Percentiles rank a stretch among this genome's conserved stretches.
Evolutionary conservation across 2,888 invertebrate genomes (phyloP).

Genomic region (Eupithecia inturbata): DNA sequence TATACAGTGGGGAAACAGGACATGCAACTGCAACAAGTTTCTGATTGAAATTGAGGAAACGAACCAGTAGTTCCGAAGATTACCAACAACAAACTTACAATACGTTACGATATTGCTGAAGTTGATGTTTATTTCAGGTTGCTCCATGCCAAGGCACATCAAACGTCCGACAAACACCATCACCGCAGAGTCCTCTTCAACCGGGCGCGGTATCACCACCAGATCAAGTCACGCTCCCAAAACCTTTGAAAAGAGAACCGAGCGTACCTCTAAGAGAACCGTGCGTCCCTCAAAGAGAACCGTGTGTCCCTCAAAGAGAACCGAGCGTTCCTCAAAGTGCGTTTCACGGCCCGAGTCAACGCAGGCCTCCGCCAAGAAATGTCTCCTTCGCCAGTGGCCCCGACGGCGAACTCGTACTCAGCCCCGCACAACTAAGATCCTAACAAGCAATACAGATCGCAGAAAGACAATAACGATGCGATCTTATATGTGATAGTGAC

Average conservation of each 20-base stretch:
- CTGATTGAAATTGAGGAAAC: not conserved
- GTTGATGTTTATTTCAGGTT: conserved; percentile 36
- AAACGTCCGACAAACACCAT: conserved; percentile 50
- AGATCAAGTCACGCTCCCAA: conserved; percentile 14
- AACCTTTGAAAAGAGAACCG: not conserved
- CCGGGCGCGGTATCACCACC: conserved; percentile 43
- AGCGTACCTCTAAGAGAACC: not conserved
- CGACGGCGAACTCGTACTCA: conserved; percentile 85
- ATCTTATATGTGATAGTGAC: conserved; percentile 65
- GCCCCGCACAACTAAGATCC: conserved; percentile 86
- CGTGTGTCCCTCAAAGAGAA: conserved; percentile 43
- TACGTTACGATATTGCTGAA: not conserved
- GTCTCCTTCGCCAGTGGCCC: conserved; percentile 80
- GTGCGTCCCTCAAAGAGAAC: not conserved
- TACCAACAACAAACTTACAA: not conserved
- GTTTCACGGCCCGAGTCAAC: conserved; percentile 45
- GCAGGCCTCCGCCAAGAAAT: conserved; percentile 74
- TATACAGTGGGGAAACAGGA: not conserved
- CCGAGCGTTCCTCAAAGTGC: conserved; percentile 44
- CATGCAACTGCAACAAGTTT: not conserved
- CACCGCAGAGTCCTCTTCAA: conserved; percentile 55
- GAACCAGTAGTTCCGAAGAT: not conserved
- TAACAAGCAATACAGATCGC: conserved; percentile 76
- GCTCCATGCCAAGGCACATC: conserved; percentile 50
- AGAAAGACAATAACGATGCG: conserved; percentile 60